Evolutionary conservation across 2,888 invertebrate species (phyloP), one percentile per base, ranked within the genome.

Genomic region (Xestia ashworthii): DNA sequence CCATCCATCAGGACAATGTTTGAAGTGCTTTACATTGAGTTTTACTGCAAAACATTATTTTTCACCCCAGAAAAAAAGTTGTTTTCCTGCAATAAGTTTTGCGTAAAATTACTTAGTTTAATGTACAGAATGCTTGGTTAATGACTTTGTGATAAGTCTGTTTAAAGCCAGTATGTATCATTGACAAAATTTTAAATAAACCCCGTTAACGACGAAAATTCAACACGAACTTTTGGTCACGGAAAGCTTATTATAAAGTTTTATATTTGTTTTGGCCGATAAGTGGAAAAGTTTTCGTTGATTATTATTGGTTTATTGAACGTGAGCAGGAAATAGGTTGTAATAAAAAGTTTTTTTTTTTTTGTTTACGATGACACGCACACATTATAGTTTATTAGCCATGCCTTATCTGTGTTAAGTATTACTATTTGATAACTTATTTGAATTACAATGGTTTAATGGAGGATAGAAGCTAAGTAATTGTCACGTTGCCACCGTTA

Each of bases 271-370:
- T 41, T 32, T 32, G 16, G 3, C 14, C 16, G 9, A 22, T 80
- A 19, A 19, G 8, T 53, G 16, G n/a, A 9, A 38, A 78, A 78
- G 22, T 71, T 53, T 1, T 16, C 3, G 50, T 71, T 70, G 22
- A 22, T 71, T 80, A 46, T 80, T 53, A 41, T 48, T 53, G 38
- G n/a, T 78, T 66, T 19, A 50, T 50, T 71, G 1, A 53, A 46
- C 12, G 5, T 53, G 25, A 38, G 16, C 25, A 32, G n/a, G n/a
- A 60, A 62, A 53, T 14, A 0, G 4, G 2, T 60, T 11, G 12
- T 32, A 14, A 16, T 58, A 58, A 44, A 65, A 55, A 32, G 6
- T 50, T 16, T 6, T 9, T 19, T 50, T 16, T 6, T 9, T 14
- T 58, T 41, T 11, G 14, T 41, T 50, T 3, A 32, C 1, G 25